Evolutionary conservation across 1,140 invertebrate species (phyloP), one percentile per base, ranked within the genome.

Genomic region (Pseudomyrmex gracilis): DNA sequence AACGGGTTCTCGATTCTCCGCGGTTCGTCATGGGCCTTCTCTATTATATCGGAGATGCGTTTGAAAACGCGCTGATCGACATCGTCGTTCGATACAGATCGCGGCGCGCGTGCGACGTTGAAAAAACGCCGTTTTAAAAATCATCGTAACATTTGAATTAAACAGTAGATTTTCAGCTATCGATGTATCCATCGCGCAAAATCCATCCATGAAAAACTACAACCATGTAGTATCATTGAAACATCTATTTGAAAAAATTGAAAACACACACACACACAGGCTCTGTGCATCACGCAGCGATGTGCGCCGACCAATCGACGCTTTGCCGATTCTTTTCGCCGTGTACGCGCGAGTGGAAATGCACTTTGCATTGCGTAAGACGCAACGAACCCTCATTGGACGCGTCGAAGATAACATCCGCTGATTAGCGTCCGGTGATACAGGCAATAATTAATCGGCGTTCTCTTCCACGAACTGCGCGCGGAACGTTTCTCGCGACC

Each of bases 1-100:
- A 91, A 91, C 90, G 89, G 90, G 89, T 92, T 91, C 88, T 90
- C 90, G 90, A 90, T 92, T 91, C 89, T 92, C 86, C 87, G 90
- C 89, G 90, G 88, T 91, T 90, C 86, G 87, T 91, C 91, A 90
- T 89, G 90, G 51, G 83, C 90, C 85, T 84, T 84, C 53, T 83
- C 73, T 83, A 20, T 83, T 76, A 66, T 15, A 61, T 20, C 34
- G 34, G 22, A 22, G 13, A 24, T 49, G 15, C 43, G 49, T 13
- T 9, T 53, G 68, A 49, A 34, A 71, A 43, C 20, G 43, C 64
- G 43, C n/a, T 34, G 4, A 8, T 1, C 13, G 53, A 17, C 22
- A n/a, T 8, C n/a, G 24, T 24, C 55, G 45, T 58, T 22, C 58
- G 68, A 15, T 15, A n/a, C n/a, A 17, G 51, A n/a, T 34, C 22